These are phyloP conservation scores for Lepeophtheirus nordmannii DNA, from an alignment of 2,888 invertebrate species.

Conservation along the genomic window DNA sequence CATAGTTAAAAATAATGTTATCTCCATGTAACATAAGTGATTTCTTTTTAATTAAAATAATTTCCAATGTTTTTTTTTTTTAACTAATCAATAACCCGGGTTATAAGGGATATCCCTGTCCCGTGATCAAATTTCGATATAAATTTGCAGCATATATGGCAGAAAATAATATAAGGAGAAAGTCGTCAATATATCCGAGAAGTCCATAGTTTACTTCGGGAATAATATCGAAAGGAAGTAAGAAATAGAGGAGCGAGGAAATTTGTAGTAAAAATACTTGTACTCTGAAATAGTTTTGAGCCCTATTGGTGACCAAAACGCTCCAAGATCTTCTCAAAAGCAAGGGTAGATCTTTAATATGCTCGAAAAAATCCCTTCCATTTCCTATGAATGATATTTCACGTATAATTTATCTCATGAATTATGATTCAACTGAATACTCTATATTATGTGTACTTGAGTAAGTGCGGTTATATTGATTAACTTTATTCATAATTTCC, in stretches of 20 bases:
- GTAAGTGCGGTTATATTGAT: neutral
- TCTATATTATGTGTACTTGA: no score
- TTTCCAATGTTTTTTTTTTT: no score
- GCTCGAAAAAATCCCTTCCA: neutral
- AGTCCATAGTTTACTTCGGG: neutral
- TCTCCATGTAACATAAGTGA: no score
- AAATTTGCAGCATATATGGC: no score
- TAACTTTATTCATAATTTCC: neutral
- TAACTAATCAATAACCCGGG: no score
- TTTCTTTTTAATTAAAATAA: no score
- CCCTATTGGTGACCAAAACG: neutral
- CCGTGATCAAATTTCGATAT: no score
- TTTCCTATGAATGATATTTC: neutral
- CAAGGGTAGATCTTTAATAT: neutral
- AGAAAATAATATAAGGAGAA: neutral
- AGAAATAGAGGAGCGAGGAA: neutral
- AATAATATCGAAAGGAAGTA: neutral
- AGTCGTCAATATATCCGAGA: neutral
- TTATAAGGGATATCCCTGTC: no score
- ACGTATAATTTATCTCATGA: neutral
- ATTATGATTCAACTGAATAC: neutral
- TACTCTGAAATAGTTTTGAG: neutral
- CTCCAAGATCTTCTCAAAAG: neutral
- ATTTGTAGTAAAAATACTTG: neutral
- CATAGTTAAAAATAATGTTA: no score